A percentile compares a stretch with the other conserved stretches of the same genome.
Evolutionary conservation across 2,113 vertebrate species (phyloP).

Genomic region (Dendropsophus ebraccatus): DNA sequence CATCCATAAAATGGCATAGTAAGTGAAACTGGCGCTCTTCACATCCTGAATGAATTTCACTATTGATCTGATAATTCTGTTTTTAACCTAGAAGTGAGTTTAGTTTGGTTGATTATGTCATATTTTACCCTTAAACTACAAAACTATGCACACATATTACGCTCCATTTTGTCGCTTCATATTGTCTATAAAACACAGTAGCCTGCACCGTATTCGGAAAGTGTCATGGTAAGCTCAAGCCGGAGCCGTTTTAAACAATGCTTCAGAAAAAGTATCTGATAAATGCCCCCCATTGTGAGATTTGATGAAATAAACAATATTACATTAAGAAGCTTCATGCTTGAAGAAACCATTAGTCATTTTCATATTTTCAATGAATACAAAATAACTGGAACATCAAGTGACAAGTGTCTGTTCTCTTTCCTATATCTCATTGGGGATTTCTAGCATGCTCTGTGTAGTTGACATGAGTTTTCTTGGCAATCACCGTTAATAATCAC

Average conservation of each 20-base stretch:
- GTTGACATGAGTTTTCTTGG: not conserved
- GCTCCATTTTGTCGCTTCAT: no score
- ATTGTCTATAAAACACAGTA: not conserved
- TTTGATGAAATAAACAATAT: constrained; percentile 4
- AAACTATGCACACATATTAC: not conserved
- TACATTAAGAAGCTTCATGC: not conserved
- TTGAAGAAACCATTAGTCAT: constrained; percentile 5
- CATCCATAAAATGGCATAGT: not conserved
- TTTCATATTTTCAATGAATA: not conserved
- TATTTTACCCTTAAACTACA: not conserved
- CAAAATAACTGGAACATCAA: not conserved
- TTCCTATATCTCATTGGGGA: not conserved
- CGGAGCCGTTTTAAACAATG: not conserved
- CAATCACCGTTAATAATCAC: not conserved
- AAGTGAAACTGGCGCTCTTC: no score
- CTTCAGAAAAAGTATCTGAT: not conserved
- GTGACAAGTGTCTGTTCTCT: not conserved
- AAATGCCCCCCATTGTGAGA: constrained; percentile 4
- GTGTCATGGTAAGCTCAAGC: not conserved
- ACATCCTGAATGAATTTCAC: no score
- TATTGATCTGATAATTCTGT: not conserved
- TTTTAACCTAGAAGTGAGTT: not conserved
- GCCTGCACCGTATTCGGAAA: not conserved
- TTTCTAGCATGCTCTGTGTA: not conserved
- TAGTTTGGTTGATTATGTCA: not conserved